These are phyloP conservation scores for Stegodyphus mimosarum DNA, from an alignment of 1,140 invertebrate species.

Conservation along the genomic window DNA sequence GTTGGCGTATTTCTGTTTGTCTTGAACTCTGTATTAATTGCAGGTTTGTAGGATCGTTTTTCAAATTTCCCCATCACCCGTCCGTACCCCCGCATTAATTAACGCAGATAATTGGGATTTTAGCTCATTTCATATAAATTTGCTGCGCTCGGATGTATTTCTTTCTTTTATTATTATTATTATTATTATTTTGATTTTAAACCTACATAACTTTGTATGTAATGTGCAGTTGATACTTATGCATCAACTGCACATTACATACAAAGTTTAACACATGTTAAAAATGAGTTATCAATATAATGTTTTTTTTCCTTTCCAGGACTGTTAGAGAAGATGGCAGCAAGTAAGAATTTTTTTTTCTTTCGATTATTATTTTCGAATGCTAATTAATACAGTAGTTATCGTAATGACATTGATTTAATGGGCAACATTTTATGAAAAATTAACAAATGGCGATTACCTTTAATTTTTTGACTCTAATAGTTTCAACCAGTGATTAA, in stretches of 20 bases:
- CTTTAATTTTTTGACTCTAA: neutral
- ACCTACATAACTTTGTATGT: neutral
- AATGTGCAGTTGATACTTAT: neutral
- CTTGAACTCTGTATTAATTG: too few relatives aligned
- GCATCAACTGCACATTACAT: too few relatives aligned
- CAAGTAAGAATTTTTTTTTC: slow-evolving; percentile 16
- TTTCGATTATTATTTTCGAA: neutral
- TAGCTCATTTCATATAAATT: neutral
- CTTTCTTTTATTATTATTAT: too few relatives aligned
- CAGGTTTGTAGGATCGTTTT: too few relatives aligned
- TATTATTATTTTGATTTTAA: neutral
- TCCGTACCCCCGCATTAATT: too few relatives aligned
- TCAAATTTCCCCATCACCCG: too few relatives aligned
- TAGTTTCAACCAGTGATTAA: neutral
- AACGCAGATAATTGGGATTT: neutral
- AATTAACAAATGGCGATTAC: neutral
- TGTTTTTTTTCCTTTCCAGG: slow-evolving; percentile 28
- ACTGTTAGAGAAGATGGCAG: slow-evolving; percentile 48
- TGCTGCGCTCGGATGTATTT: neutral
- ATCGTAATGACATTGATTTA: neutral
- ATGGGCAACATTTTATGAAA: neutral
- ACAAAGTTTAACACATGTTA: too few relatives aligned
- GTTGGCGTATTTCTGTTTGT: too few relatives aligned
- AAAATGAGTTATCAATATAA: neutral
- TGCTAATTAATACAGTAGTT: neutral